Evolutionary conservation across 2,888 invertebrate species (phyloP).

Genomic region (Callinectes sapidus): DNA sequence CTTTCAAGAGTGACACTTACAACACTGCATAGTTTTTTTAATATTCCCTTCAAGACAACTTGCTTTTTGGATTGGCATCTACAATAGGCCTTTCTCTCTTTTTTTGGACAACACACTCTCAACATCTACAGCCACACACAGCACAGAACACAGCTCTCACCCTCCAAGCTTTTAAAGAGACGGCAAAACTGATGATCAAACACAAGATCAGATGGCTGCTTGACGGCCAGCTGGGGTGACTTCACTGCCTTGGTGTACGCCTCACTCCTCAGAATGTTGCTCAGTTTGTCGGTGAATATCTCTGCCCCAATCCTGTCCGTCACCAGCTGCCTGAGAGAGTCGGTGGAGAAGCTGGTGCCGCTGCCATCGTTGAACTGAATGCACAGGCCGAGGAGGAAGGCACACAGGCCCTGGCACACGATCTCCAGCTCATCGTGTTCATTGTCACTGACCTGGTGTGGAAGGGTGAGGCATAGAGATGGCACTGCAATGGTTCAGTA

Average conservation of each 20-base stretch:
- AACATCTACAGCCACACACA: background rate
- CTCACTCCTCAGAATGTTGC: constrained; percentile 91
- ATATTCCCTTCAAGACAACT: too few species aligned
- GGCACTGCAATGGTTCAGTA: background rate
- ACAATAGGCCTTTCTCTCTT: background rate
- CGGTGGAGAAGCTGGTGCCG: constrained; percentile 83
- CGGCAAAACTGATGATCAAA: constrained; percentile 97
- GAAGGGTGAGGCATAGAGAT: background rate
- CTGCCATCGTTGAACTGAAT: constrained; percentile 92
- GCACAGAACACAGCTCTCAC: constrained; percentile 49
- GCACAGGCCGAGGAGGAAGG: constrained; percentile 94
- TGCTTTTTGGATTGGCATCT: too few species aligned
- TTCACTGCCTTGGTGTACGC: constrained; percentile 93
- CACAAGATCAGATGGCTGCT: constrained; percentile 85
- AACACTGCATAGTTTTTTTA: too few species aligned
- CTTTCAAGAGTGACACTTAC: too few species aligned
- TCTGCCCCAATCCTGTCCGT: constrained; percentile 94
- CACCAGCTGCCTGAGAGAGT: constrained; percentile 87
- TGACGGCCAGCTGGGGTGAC: constrained; percentile 91
- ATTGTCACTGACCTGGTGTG: constrained; percentile 83
- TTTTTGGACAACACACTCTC: background rate
- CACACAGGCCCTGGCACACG: constrained; percentile 90
- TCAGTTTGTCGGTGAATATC: constrained; percentile 88
- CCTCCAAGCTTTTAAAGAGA: constrained; percentile 83
- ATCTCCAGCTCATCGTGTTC: constrained; percentile 95